Conservation (phyloP, 2,888 invertebrate genomes). For the Crocallis elinguaria region DNA sequence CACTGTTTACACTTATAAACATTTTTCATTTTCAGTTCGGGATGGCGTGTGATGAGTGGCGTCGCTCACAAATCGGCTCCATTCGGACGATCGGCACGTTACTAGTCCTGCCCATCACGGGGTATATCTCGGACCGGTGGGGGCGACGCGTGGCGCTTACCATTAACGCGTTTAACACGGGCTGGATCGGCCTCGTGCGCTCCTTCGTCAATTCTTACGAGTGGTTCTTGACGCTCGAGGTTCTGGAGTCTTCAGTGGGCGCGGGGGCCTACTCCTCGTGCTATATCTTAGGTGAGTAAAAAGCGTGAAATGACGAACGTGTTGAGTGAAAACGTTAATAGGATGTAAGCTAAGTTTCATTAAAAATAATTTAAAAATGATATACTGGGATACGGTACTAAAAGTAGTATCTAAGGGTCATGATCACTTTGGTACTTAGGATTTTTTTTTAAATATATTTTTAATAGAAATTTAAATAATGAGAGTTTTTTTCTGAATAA, state of each 20-base stretch:
- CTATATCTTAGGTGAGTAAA: conserved; percentile 87
- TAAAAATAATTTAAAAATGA: too few relatives aligned
- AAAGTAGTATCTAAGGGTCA: too few relatives aligned
- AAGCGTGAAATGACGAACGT: background rate
- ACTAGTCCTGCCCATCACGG: conserved; percentile 88
- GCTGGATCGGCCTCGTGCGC: conserved; percentile 87
- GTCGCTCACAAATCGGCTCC: conserved; percentile 89
- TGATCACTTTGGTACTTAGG: too few relatives aligned
- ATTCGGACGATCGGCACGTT: conserved; percentile 89
- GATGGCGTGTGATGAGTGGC: conserved; percentile 89
- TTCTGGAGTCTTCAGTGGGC: conserved; percentile 88
- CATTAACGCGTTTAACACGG: conserved; percentile 86
- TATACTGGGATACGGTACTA: too few relatives aligned
- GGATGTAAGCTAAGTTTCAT: too few relatives aligned
- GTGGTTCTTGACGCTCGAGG: conserved; percentile 88
- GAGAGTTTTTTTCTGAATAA: too few relatives aligned
- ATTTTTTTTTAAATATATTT: too few relatives aligned
- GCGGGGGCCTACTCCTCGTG: conserved; percentile 89
- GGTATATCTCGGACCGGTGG: conserved; percentile 90
- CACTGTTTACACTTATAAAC: background rate
- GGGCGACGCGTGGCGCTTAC: conserved; percentile 87
- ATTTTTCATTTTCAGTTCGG: conserved; percentile 75
- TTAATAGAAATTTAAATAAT: too few relatives aligned
- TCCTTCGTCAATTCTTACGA: conserved; percentile 88
- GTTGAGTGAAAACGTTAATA: background rate